These are phyloP conservation scores for Latrodectus hesperus DNA, from an alignment of 2,888 invertebrate species.

Conservation along the genomic window DNA sequence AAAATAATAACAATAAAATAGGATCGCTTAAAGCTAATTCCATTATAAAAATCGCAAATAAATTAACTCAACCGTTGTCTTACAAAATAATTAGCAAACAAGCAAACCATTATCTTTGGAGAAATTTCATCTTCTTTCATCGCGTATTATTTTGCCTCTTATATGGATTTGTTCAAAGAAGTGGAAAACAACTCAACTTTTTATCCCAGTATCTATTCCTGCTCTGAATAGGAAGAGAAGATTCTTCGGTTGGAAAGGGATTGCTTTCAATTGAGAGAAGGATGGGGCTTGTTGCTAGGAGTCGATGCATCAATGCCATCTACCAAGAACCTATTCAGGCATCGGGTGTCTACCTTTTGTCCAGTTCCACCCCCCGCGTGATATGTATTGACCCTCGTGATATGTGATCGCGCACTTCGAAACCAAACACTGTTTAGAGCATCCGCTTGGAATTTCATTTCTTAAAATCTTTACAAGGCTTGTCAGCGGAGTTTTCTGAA, in stretches of 20 bases:
- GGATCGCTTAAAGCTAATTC: too few species aligned
- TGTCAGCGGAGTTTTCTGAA: too few species aligned
- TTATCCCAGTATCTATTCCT: background rate
- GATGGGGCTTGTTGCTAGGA: background rate
- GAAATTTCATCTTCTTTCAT: background rate
- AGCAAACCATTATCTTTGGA: background rate
- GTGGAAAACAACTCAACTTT: background rate
- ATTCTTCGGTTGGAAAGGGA: slow-evolving; percentile 9
- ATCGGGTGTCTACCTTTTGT: too few species aligned
- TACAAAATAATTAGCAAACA: background rate
- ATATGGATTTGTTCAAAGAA: background rate
- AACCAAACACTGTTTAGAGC: too few species aligned
- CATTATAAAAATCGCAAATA: too few species aligned
- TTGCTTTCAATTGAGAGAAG: slow-evolving; percentile 24
- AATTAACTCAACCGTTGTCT: background rate
- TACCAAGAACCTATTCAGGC: background rate
- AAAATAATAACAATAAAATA: too few species aligned
- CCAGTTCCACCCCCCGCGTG: too few species aligned
- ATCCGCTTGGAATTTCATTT: too few species aligned
- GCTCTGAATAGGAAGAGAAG: background rate
- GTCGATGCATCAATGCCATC: slow-evolving; percentile 45
- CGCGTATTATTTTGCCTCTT: background rate
- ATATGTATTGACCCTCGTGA: too few species aligned
- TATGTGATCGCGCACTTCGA: too few species aligned
- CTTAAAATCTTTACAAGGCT: too few species aligned